Percentiles rank a stretch among this genome's conserved stretches.
Evolutionary conservation across 2,888 invertebrate species (phyloP).

Genomic region (Scaptomyza polygonia): DNA sequence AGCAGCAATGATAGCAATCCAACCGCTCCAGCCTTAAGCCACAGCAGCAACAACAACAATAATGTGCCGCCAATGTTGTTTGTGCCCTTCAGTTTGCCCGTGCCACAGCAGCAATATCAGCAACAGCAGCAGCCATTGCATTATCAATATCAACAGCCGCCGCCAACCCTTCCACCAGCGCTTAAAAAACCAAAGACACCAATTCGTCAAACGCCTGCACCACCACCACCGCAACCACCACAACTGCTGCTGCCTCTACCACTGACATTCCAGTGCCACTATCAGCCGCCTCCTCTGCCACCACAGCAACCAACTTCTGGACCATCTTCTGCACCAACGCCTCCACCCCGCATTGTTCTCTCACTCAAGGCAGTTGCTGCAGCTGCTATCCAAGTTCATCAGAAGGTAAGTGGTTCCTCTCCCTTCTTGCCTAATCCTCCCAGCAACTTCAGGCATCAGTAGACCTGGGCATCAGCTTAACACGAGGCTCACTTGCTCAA

Average conservation of each 20-base stretch:
- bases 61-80: slow-evolving; percentile 68
- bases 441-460: neutral
- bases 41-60: neutral
- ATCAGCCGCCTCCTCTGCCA: slow-evolving; percentile 18
- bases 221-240: slow-evolving; percentile 67
- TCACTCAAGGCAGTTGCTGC: slow-evolving; percentile 66
- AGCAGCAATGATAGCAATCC: slow-evolving; percentile 4
- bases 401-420: slow-evolving; percentile 73
- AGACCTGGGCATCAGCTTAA: slow-evolving; percentile 30
- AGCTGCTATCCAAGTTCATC: slow-evolving; percentile 70
- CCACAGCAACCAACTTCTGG: slow-evolving; percentile 10
- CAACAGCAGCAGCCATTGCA: slow-evolving; percentile 19
- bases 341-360: slow-evolving; percentile 45
- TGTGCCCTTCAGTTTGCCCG: slow-evolving; percentile 76
- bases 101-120: slow-evolving; percentile 21
- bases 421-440: neutral
- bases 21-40: neutral
- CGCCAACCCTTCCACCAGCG: neutral
- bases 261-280: slow-evolving; percentile 39
- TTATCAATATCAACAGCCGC: slow-evolving; percentile 8
- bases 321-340: slow-evolving; percentile 1
- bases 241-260: slow-evolving; percentile 55
- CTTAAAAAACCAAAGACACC: slow-evolving; percentile 19
- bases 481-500: slow-evolving; percentile 38
- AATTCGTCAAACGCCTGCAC: slow-evolving; percentile 47